phyloP scores from a whole-genome alignment of 2,113 vertebrate genomes.

The Dipodomys ordii region DNA sequence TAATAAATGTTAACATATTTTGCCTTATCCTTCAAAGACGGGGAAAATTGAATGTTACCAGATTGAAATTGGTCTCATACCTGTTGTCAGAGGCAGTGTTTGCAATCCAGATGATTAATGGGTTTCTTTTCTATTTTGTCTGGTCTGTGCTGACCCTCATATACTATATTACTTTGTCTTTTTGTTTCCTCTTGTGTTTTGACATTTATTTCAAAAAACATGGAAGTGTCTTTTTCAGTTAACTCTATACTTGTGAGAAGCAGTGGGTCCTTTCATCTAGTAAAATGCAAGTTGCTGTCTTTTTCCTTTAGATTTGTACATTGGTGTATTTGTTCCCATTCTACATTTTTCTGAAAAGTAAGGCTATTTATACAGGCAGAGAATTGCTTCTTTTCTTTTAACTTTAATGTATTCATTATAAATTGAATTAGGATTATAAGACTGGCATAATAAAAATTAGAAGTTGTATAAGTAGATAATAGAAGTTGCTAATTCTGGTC shows the following conservation, averaged over 20 bases:
- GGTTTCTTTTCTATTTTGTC: conserved; percentile 5
- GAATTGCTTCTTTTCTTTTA: too few relatives aligned
- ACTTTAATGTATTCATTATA: too few relatives aligned
- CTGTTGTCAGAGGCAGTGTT: neutral
- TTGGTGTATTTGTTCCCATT: neutral
- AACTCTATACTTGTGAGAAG: neutral
- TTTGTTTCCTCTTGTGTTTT: conserved; percentile 11
- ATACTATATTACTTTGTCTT: neutral
- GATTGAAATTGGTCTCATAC: conserved; percentile 31
- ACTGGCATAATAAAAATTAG: too few relatives aligned
- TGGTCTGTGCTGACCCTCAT: neutral
- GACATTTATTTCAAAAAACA: conserved; percentile 36
- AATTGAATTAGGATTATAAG: too few relatives aligned
- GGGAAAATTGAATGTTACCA: neutral
- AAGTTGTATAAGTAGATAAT: too few relatives aligned
- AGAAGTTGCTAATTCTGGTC: too few relatives aligned
- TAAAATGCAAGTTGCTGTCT: neutral
- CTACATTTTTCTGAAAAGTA: conserved; percentile 41
- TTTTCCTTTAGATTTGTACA: conserved; percentile 18
- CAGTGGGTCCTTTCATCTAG: neutral
- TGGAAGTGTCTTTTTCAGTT: neutral
- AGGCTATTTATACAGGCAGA: neutral
- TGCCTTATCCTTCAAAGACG: conserved; percentile 46
- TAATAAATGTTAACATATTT: conserved; percentile 17
- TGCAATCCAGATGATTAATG: neutral